phyloP scores from a whole-genome alignment of 2,113 vertebrate genomes.

The Panthera tigris region DNA sequence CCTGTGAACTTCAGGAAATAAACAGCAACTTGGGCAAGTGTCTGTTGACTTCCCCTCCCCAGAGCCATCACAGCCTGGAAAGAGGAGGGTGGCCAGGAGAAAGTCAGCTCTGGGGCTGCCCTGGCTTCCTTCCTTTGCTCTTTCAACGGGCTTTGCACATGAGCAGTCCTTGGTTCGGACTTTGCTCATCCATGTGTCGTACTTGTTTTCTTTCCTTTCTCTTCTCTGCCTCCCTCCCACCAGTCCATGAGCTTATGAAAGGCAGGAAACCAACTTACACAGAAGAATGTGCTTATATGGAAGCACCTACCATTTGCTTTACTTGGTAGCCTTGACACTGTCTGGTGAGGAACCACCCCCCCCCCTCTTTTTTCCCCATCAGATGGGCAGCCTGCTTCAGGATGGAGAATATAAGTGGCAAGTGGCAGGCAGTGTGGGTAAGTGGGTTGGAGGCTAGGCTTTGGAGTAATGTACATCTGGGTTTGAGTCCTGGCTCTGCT shows the following conservation, averaged over 20 bases:
- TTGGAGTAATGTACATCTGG: neutral
- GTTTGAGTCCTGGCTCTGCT: neutral
- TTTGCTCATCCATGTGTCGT: neutral
- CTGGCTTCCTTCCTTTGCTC: neutral
- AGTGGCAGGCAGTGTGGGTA: no score
- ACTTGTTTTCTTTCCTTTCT: neutral
- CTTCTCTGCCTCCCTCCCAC: neutral
- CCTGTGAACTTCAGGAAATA: conserved; percentile 38
- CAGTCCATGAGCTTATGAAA: neutral
- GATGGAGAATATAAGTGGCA: neutral
- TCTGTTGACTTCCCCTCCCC: neutral
- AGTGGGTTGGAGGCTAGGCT: neutral
- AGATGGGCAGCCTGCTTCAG: neutral
- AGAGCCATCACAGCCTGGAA: neutral
- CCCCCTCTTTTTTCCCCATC: neutral
- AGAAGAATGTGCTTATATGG: neutral
- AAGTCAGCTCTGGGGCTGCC: neutral
- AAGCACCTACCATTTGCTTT: neutral
- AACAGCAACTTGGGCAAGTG: neutral
- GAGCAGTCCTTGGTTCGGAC: accelerated
- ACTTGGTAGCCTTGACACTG: neutral
- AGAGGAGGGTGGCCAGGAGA: neutral
- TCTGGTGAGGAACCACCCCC: neutral
- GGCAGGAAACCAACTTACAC: neutral
- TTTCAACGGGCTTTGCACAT: neutral